Conservation (phyloP, 2,113 vertebrate genomes). For the Cebidichthys violaceus region DNA sequence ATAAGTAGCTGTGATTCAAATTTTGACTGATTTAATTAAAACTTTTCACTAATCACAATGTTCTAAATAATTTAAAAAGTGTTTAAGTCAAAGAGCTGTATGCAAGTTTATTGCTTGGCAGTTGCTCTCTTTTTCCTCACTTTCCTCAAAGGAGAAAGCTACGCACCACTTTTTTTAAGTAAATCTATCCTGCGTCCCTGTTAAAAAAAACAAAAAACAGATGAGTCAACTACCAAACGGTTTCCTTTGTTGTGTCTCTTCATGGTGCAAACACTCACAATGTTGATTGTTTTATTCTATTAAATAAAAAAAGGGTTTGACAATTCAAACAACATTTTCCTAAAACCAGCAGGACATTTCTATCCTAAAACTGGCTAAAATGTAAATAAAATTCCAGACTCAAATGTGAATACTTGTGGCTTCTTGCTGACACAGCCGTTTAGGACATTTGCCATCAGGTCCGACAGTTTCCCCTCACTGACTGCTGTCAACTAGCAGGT, state of each 20-base stretch:
- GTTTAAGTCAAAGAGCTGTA: neutral
- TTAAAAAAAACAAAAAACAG: neutral
- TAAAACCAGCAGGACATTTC: slow-evolving; percentile 31
- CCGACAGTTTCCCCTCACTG: slow-evolving; percentile 15
- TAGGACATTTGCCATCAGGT: slow-evolving; percentile 21
- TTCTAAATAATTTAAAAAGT: neutral
- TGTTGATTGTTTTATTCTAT: neutral
- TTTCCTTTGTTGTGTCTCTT: neutral
- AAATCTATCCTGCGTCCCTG: neutral
- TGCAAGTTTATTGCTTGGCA: neutral
- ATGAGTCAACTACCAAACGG: neutral
- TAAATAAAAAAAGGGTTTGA: slow-evolving; percentile 5
- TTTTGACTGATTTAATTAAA: slow-evolving; percentile 1
- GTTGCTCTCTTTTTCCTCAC: neutral
- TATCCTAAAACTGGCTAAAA: slow-evolving; percentile 12
- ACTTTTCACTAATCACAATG: neutral
- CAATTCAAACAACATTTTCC: slow-evolving; percentile 7
- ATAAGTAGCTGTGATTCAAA: slow-evolving; percentile 2
- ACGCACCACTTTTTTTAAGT: neutral
- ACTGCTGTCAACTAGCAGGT: slow-evolving; percentile 26
- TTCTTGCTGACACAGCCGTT: slow-evolving; percentile 45
- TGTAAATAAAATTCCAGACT: slow-evolving; percentile 43
- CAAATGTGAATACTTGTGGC: slow-evolving; percentile 45
- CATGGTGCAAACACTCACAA: neutral
- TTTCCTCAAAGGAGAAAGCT: neutral